Base-by-base conservation (phyloP, 2,113 vertebrate species). In the Lichenostomus cassidix region DNA sequence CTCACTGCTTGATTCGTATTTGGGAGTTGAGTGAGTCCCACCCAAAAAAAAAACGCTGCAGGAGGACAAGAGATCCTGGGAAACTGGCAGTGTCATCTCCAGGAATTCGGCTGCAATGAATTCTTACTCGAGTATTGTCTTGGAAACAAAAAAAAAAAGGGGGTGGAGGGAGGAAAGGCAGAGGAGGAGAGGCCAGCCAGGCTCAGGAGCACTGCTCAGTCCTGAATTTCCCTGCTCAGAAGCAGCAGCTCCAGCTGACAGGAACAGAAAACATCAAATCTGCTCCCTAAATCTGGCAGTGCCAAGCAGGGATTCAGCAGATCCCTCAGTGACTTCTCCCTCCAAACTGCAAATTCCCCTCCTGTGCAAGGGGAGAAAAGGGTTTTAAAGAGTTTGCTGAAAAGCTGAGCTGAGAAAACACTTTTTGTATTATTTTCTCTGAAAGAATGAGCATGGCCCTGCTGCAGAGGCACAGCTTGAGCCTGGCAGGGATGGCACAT, bases 111-210 rank as follows among this genome's bases (percentile, higher is more conserved):
- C 94, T 77, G 79, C 93, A 74, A 31, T 3, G 64, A 86, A 94
- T 93, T 93, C 96, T 52, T 74, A 47, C 81, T 88, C 31, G 59
- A 86, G 91, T 39, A 95, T 91, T 94, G 91, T 94, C 94, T 47
- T 95, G 91, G 94, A 94, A 96, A 97, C 78, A 86, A 76, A 76
- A 92, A 86, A 76, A 76, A 92, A 92, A 87, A 68, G 37, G 49
- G 69, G 77, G 91, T 70, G 88, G 90, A 95, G 63, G 94, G 88
- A 95, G 35, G 68, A 90, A 15, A 29, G 42, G 85, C 73, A 76
- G 79, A 80, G 92, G 90, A 93, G 82, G 50, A 94, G 90, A 86
- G 73, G 83, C 79, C 82, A 74, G 81, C 0, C 0, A 69, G 85
- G 87, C 71, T 24, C 49, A 9, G 0, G 60, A 65, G 67, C 59